These are phyloP conservation scores for Prenolepis imparis DNA, from an alignment of 2,888 invertebrate species.

Conservation along the genomic window DNA sequence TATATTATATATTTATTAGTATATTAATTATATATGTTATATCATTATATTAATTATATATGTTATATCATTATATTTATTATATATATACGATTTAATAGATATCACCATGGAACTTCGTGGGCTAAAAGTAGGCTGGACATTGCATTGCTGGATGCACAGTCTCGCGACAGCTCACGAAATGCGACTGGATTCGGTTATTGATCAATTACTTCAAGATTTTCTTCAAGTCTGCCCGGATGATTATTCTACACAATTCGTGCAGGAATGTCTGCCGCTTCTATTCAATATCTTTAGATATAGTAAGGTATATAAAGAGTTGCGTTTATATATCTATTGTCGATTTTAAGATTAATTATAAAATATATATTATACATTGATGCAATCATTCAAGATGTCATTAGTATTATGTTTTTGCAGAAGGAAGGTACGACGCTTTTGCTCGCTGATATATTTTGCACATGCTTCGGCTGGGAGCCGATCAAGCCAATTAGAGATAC, in stretches of 20 bases:
- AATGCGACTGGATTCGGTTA: constrained; percentile 93
- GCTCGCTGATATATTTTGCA: constrained; percentile 95
- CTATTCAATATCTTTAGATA: constrained; percentile 96
- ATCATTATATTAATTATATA: background rate
- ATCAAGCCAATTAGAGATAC: constrained; percentile 92
- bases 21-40: constrained; percentile 4
- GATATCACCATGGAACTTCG: constrained; percentile 96
- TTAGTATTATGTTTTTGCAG: constrained; percentile 85
- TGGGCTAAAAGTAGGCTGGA: constrained; percentile 96
- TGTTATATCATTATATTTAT: constrained; percentile 3
- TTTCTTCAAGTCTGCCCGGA: constrained; percentile 96
- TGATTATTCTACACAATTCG: constrained; percentile 95
- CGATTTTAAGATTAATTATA: constrained; percentile 11
- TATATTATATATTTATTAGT: no score
- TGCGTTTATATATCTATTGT: background rate
- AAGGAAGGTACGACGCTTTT: constrained; percentile 96
- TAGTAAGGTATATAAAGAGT: constrained; percentile 90
- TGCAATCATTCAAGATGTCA: background rate
- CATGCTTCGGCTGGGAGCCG: constrained; percentile 95
- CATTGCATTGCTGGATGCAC: constrained; percentile 96
- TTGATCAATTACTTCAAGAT: constrained; percentile 95
- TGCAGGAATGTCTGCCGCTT: constrained; percentile 95
- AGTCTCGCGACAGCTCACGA: constrained; percentile 95
- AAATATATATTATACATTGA: constrained; percentile 6
- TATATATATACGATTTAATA: constrained; percentile 80